Conservation (phyloP, 1,140 invertebrate genomes). For the Stenopsyche tienmushanensis region DNA sequence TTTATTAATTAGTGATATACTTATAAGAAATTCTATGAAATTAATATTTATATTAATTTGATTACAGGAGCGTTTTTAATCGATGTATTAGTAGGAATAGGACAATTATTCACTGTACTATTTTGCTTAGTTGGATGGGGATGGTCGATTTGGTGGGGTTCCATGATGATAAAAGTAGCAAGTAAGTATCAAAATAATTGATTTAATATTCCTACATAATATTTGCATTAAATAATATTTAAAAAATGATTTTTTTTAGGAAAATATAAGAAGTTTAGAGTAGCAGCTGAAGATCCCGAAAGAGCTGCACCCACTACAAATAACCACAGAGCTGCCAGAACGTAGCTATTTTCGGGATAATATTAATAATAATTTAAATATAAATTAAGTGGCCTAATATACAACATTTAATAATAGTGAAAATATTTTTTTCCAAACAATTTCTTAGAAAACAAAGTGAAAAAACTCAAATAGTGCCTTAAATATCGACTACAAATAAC, state of each 20-base stretch:
- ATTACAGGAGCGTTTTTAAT: slow-evolving; percentile 68
- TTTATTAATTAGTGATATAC: too few species aligned
- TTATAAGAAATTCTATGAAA: too few species aligned
- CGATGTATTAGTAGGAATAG: slow-evolving; percentile 79
- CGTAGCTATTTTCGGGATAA: neutral
- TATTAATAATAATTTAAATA: neutral
- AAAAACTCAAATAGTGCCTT: neutral
- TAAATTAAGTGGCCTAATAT: neutral
- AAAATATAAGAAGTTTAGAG: slow-evolving; percentile 34
- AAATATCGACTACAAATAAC: neutral
- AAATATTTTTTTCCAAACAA: neutral
- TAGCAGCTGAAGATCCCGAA: slow-evolving; percentile 23
- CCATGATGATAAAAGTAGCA: slow-evolving; percentile 67
- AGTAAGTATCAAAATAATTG: slow-evolving; percentile 44
- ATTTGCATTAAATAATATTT: neutral
- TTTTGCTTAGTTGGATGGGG: slow-evolving; percentile 96
- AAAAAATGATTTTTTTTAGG: slow-evolving; percentile 22
- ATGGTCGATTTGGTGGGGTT: slow-evolving; percentile 96
- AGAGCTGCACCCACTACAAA: slow-evolving; percentile 23
- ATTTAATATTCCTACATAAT: neutral
- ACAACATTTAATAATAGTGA: neutral
- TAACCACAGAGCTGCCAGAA: slow-evolving; percentile 27
- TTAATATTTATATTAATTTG: neutral
- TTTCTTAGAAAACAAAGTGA: neutral
- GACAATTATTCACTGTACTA: slow-evolving; percentile 89